Evolutionary conservation across 2,888 invertebrate species (phyloP).

Genomic region (Sussaba pulchella): DNA sequence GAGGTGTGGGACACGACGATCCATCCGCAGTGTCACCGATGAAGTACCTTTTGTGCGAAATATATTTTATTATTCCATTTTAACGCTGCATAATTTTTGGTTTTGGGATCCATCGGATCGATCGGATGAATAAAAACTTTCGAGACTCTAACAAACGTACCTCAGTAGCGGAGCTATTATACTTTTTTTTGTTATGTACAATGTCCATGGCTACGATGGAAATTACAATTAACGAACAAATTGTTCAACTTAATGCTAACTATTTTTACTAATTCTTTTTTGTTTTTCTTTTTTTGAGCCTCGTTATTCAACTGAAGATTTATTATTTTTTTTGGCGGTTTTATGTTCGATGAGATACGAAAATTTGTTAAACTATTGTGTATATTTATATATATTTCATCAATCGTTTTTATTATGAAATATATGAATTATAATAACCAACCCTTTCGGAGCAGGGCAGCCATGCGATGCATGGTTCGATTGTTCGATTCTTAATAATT

Average conservation of each 20-base stretch:
- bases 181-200: conserved; percentile 17
- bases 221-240: conserved; percentile 12
- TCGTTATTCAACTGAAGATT: conserved; percentile 9
- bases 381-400: conserved; percentile 42
- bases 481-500: not conserved
- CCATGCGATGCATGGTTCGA: not conserved
- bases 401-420: conserved; percentile 27
- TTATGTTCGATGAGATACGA: not conserved
- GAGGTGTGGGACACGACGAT: conserved; percentile 37
- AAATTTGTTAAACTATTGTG: conserved; percentile 20
- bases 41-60: conserved; percentile 36
- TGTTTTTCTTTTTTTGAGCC: conserved; percentile 37
- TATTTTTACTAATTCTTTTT: too few species aligned
- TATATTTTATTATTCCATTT: conserved; percentile 27
- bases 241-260: conserved; percentile 12
- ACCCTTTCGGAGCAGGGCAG: not conserved
- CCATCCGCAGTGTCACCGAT: conserved; percentile 27
- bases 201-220: conserved; percentile 7
- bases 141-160: conserved; percentile 32
- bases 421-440: conserved; percentile 21
- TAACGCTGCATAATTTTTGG: conserved; percentile 4
- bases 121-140: conserved; percentile 10
- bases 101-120: conserved; percentile 29
- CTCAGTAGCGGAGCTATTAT: conserved; percentile 24
- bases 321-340: not conserved